A percentile compares a stretch with the other conserved stretches of the same genome.
These are phyloP conservation scores for Cepaea hortensis DNA, from an alignment of 2,888 invertebrate species.

Conservation along the genomic window DNA sequence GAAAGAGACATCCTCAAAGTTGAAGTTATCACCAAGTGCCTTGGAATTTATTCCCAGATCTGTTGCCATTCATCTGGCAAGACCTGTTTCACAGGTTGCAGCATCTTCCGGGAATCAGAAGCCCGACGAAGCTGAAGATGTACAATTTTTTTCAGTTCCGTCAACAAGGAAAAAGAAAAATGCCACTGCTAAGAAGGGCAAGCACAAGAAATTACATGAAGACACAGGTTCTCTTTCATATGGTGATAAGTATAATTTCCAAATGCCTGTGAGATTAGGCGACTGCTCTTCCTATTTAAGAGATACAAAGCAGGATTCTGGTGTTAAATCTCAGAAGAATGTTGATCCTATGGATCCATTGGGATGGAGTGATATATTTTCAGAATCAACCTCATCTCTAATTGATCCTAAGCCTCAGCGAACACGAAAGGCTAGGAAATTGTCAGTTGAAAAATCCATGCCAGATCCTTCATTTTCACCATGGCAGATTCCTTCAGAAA, in stretches of 20 bases:
- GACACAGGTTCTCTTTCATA: background rate
- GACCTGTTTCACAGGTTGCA: background rate
- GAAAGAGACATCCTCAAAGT: background rate
- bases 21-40: background rate
- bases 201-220: background rate
- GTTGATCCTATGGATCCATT: conserved; percentile 40
- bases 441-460: background rate
- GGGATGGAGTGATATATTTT: conserved; percentile 36
- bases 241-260: background rate
- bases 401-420: conserved; percentile 22
- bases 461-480: background rate
- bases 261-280: background rate
- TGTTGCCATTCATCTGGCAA: conserved; percentile 10
- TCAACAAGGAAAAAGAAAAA: background rate
- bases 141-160: background rate
- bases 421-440: background rate
- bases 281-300: background rate
- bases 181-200: conserved; percentile 1
- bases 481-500: background rate
- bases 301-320: background rate
- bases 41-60: conserved; percentile 34
- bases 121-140: too few relatives aligned
- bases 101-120: background rate
- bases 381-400: background rate
- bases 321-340: background rate